Evolutionary conservation across 2,113 vertebrate species (phyloP).

Genomic region (Ailuropoda melanoleuca): DNA sequence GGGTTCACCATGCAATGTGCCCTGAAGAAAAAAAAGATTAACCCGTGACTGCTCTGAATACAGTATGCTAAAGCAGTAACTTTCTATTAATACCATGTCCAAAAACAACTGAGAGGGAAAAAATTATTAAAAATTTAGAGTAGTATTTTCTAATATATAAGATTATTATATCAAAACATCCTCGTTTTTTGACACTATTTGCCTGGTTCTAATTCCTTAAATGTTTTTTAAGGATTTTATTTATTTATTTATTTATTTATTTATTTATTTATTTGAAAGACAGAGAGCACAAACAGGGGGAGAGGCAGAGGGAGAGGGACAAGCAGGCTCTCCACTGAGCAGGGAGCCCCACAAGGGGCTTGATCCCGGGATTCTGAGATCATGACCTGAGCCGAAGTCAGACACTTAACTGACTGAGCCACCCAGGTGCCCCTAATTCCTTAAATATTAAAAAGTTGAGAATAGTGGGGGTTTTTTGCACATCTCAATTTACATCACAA

Average conservation of each 20-base stretch:
- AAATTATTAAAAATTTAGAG: background rate
- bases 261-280: background rate
- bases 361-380: background rate
- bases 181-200: background rate
- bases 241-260: background rate
- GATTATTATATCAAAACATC: background rate
- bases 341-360: background rate
- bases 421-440: background rate
- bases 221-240: background rate
- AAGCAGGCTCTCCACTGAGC: background rate
- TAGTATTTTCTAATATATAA: conserved; percentile 18
- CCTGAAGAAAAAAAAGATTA: background rate
- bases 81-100: background rate
- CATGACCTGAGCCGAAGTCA: background rate
- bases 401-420: background rate
- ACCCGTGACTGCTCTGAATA: background rate
- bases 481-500: background rate
- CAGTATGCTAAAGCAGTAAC: background rate
- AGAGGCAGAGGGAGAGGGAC: background rate
- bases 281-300: background rate
- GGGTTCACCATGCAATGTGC: background rate
- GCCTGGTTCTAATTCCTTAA: background rate
- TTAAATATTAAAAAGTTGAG: background rate
- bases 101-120: background rate
- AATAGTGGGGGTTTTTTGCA: background rate